phyloP scores from a whole-genome alignment of 2,113 vertebrate genomes.

The Peucedramus taeniatus region DNA sequence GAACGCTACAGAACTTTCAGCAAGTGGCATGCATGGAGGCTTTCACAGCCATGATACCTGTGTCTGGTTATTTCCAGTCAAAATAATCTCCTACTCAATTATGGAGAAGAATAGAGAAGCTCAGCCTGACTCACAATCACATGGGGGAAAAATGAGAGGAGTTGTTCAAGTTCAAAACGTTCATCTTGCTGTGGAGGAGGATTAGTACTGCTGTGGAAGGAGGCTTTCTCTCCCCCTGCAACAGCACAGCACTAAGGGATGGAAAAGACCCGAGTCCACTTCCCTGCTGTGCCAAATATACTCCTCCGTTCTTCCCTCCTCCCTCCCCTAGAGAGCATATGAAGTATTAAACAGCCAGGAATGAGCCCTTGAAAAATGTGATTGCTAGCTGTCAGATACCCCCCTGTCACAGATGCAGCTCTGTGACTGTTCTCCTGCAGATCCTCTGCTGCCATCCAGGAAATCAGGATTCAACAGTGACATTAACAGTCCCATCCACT shows the following conservation, averaged over 20 bases:
- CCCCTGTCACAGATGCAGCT: neutral
- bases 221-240: conserved; percentile 36
- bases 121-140: conserved; percentile 68
- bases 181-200: conserved; percentile 60
- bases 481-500: neutral
- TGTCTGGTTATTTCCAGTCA: conserved; percentile 69
- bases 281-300: conserved; percentile 48
- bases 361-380: conserved; percentile 46
- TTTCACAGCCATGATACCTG: conserved; percentile 56
- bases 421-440: neutral
- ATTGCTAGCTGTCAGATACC: conserved; percentile 17
- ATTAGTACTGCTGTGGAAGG: conserved; percentile 40
- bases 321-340: conserved; percentile 29
- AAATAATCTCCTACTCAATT: conserved; percentile 73
- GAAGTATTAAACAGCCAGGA: conserved; percentile 36
- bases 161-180: conserved; percentile 62
- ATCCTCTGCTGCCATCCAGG: neutral
- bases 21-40: conserved; percentile 23
- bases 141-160: conserved; percentile 65
- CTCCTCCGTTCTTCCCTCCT: conserved; percentile 52
- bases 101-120: conserved; percentile 68
- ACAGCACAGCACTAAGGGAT: conserved; percentile 23
- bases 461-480: neutral
- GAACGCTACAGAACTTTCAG: conserved; percentile 31
- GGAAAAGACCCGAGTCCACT: conserved; percentile 50